A percentile compares a stretch with the other conserved stretches of the same genome.
Evolutionary conservation across 2,113 vertebrate species (phyloP).

Genomic region (Scolopax mira): DNA sequence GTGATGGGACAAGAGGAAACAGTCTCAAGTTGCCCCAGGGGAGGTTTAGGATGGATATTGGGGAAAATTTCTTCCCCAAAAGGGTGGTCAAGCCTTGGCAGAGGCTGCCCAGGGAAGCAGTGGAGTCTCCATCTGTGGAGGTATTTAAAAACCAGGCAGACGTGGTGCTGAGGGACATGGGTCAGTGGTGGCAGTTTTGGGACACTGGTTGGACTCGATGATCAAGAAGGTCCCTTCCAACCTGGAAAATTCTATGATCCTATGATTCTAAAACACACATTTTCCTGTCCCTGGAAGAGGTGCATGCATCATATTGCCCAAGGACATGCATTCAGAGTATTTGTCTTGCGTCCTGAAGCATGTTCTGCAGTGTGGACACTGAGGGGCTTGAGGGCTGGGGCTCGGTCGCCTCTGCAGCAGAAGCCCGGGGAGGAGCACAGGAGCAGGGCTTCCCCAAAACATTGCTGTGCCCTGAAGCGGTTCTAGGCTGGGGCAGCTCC

Average conservation of each 20-base stretch:
- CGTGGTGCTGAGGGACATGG: background rate
- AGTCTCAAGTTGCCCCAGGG: background rate
- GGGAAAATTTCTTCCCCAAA: background rate
- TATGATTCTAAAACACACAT: background rate
- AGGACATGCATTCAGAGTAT: fast-evolving
- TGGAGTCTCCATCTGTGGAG: background rate
- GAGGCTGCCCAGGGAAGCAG: background rate
- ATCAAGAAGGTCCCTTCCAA: background rate
- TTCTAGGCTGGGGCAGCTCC: background rate
- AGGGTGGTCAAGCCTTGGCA: background rate
- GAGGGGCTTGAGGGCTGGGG: background rate
- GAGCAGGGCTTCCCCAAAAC: no score
- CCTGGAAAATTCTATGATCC: background rate
- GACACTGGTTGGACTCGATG: background rate
- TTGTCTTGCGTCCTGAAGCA: background rate
- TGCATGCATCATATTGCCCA: fast-evolving
- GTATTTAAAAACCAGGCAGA: background rate
- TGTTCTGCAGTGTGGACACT: background rate
- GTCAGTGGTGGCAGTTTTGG: background rate
- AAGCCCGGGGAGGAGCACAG: background rate
- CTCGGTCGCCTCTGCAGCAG: background rate
- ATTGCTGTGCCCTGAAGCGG: background rate
- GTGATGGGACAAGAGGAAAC: background rate
- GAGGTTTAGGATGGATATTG: background rate
- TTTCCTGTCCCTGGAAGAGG: background rate